Conservation (phyloP, 92 coral and sea anemone species). For the Phenganax subtilis region DNA sequence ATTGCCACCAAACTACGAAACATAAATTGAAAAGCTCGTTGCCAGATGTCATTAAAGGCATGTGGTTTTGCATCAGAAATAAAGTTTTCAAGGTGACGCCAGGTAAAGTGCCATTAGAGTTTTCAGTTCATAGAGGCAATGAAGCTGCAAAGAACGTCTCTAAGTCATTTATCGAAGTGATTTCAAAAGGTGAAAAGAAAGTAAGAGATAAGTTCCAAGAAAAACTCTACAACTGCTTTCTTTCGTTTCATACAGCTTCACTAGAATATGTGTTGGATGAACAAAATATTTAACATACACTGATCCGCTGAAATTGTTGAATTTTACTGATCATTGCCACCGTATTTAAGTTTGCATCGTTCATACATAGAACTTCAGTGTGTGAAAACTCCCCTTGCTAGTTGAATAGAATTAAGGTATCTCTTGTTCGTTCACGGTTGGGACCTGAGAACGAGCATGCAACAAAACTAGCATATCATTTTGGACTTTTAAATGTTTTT, state of each 20-base stretch:
- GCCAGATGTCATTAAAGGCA: background rate
- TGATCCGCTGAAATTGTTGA: background rate
- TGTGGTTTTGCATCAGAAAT: too few species aligned
- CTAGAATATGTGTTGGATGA: background rate
- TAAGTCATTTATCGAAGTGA: background rate
- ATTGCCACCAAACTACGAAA: slow-evolving; percentile 15
- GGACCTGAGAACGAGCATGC: too few species aligned
- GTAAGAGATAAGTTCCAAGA: background rate
- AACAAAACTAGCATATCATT: too few species aligned
- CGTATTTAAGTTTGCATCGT: too few species aligned
- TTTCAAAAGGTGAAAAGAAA: slow-evolving; percentile 15
- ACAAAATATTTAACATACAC: background rate
- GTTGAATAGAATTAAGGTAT: too few species aligned
- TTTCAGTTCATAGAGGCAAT: background rate
- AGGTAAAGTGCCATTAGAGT: background rate
- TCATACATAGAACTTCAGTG: too few species aligned
- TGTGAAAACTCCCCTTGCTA: too few species aligned
- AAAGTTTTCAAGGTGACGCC: too few species aligned
- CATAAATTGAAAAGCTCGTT: too few species aligned
- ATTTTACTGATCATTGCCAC: background rate
- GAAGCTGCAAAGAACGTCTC: background rate
- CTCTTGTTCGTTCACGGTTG: too few species aligned
- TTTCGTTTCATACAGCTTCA: background rate
- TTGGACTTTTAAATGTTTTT: too few species aligned
- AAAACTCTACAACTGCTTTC: slow-evolving; percentile 19